These are phyloP conservation scores for Laterallus jamaicensis DNA, from an alignment of 2,113 vertebrate species.

Conservation along the genomic window DNA sequence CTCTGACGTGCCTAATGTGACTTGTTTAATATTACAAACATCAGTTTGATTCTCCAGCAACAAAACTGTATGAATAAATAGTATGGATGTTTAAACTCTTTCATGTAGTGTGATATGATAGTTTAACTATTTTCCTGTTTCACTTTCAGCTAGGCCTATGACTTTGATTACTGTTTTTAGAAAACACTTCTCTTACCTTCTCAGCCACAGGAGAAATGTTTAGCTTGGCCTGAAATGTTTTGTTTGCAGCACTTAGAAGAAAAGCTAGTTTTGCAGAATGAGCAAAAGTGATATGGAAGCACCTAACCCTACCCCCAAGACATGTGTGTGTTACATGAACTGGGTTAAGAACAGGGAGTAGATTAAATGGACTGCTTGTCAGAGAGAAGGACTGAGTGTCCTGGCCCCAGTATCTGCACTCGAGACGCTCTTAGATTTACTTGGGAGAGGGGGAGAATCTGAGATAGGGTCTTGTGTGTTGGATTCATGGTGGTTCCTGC, in stretches of 20 bases:
- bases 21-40: background rate
- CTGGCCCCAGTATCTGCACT: background rate
- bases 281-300: background rate
- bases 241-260: background rate
- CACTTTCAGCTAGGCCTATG: background rate
- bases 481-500: background rate
- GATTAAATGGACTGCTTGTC: background rate
- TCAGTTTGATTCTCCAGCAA: background rate
- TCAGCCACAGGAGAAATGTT: background rate
- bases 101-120: background rate
- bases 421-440: background rate
- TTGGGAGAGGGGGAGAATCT: background rate
- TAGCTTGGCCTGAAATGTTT: background rate
- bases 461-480: rapidly evolving
- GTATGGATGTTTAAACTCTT: background rate
- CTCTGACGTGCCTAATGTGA: background rate
- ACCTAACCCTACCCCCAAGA: background rate
- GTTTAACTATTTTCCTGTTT: background rate
- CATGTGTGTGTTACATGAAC: background rate
- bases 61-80: background rate
- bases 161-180: too few relatives aligned
- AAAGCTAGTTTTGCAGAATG: background rate
- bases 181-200: background rate
- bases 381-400: background rate
- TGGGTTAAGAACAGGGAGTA: background rate